Evolutionary conservation across 2,888 invertebrate genomes (phyloP).

Genomic region (Bimastos eiseni): DNA sequence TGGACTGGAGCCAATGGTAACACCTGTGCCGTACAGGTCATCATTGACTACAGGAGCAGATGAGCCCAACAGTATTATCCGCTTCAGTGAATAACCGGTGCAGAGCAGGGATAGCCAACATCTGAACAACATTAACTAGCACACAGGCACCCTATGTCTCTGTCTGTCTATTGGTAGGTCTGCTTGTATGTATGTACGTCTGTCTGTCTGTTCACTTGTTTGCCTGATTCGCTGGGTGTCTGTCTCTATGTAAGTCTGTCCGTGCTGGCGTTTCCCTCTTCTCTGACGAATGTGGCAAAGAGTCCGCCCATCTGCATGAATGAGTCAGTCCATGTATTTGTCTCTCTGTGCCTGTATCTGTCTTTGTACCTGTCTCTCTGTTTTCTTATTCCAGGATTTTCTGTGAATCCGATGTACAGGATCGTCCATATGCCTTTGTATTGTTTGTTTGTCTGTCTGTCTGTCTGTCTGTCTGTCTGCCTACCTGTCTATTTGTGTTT

Average conservation of each 20-base stretch:
- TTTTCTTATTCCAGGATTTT: not conserved
- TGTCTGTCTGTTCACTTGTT: not conserved
- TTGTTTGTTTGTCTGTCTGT: too few relatives aligned
- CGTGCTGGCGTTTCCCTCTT: not conserved
- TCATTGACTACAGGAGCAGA: not conserved
- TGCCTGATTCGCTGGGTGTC: not conserved
- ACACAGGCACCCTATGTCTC: not conserved
- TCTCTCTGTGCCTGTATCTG: not conserved
- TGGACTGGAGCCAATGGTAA: not conserved
- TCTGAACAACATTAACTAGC: not conserved
- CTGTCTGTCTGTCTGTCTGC: not conserved
- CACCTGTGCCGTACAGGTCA: not conserved
- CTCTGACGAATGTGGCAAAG: not conserved
- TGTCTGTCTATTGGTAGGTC: not conserved
- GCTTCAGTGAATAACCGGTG: not conserved
- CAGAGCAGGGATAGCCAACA: not conserved
- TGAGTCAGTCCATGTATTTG: not conserved
- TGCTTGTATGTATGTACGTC: not conserved
- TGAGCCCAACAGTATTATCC: not conserved
- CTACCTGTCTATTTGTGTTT: too few relatives aligned
- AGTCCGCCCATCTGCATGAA: not conserved
- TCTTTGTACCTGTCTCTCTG: not conserved
- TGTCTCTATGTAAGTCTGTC: not conserved
- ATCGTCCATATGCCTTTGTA: too few relatives aligned
- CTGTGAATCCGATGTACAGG: too few relatives aligned